Evolutionary conservation across 2,888 invertebrate species (phyloP), one percentile per base, ranked within the genome.

Genomic region (Lydus trimaculatus): DNA sequence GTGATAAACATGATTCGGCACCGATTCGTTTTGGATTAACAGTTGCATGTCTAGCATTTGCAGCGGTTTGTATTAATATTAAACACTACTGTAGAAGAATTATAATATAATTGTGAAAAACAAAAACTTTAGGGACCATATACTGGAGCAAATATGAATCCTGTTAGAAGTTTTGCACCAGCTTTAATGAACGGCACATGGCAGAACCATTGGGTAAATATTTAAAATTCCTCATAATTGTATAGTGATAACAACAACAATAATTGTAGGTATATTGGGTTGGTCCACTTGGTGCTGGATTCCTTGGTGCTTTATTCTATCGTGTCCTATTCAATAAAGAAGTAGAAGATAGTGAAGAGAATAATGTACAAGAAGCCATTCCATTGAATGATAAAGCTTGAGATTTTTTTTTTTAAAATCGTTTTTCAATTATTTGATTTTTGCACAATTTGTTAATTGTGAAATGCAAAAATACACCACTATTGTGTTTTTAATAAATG

Each of bases 131-230:
- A 86, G 86, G 84, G 86, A 0, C 87, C 87, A 3, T 90, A 88
- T 78, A 90, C 91, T 8, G 91, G 91, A 0, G 89, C 90, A 63
- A 90, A 91, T 68, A 90, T 92, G 90, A 92, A 92, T 79, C 91
- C 92, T 0, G 92, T 89, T 2, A 86, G 92, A 74, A 88, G 88
- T 7, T 87, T 94, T 20, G 94, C 88, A 0, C 94, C 94, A 0
- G 93, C 93, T 0, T 73, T 94, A 3, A 90, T 91, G 87, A 91
- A 91, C 36, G 88, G 88, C 1, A 85, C 87, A 48, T 94, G 93
- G 90, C 71, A 81, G 0, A 74, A 86, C 31, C 93, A 93, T 71
- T 94, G 93, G 93, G 85, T 90, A 77, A 86, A 85, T 7, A n/a
- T 20, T 20, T 28, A 31, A n/a, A 17, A 31, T n/a, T n/a, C n/a